Base-by-base conservation (phyloP, 2,113 vertebrate genomes). In the Microcebus lehilahytsara region DNA sequence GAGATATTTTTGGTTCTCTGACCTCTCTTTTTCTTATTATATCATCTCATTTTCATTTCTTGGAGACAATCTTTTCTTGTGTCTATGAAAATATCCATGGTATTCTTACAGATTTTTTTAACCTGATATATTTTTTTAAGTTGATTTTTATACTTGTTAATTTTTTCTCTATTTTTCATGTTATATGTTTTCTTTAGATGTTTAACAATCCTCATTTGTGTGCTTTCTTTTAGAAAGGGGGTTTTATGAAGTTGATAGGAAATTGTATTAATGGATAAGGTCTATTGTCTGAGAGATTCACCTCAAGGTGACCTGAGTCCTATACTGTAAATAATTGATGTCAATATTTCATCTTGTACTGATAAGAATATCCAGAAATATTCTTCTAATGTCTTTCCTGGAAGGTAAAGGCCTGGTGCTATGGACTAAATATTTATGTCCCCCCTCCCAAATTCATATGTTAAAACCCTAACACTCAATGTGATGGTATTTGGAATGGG, bases 1-100 rank as follows among this genome's bases (percentile, higher is more conserved):
- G 22, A 74, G 19, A 74, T 40, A 85, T 85, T 81, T 94, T 85
- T 80, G 34, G 53, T 80, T 91, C 6, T 85, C 49, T 80, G 56
- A 80, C 5, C 23, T 94, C 42, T 91, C 34, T 90, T 27, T 93
- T 75, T 80, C 25, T 96, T 79, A 72, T 60, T 83, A 92, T 66
- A 81, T 32, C 42, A 89, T 78, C 88, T 78, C 51, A 89, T 30
- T 64, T 53, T 91, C 40, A 56, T 85, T 89, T 80, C 49, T 89
- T 78, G 25, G 5, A 46, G 13, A 23, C 3, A 77, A 72, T 79
- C 1, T 93, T 91, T 78, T 75, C n/a, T 62, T 51, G 72, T 80
- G 8, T 60, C 19, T 89, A 22, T 95, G 16, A 89, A 40, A 89
- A 85, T 91, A 64, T 69, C 79, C 6, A 40, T 49, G 32, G 12